Base-by-base conservation (phyloP, 1,140 invertebrate species). In the Trachelipus rathkii region DNA sequence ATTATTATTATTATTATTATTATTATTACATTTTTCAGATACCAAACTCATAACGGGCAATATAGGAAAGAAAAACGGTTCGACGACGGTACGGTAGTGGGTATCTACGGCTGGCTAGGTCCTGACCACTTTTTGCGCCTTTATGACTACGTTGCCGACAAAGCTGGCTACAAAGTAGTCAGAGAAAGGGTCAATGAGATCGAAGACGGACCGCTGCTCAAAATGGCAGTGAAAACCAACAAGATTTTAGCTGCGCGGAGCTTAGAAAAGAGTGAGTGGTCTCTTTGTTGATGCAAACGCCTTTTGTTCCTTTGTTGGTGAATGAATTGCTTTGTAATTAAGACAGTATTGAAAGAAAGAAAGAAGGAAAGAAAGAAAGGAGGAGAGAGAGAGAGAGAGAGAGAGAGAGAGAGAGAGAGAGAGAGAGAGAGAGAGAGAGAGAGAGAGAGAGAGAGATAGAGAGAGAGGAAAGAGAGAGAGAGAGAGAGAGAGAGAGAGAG, bases 61-160 rank as follows among this genome's bases (percentile, higher is more conserved):
- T 95, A 93, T 83, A 87, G 93, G 15, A 94, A 94, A 85, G 93
- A 95, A 83, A 92, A 93, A 84, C 87, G 93, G 72, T 86, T 95
- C 0, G 81, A 84, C 9, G 74, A 79, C 60, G 79, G 78, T 10
- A 74, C 77, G 9, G 79, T 80, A 50, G 46, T 81, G 23, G 81
- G 81, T 8, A 81, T 81, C 15, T 84, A 83, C 79, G 91, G 91
- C 7, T 93, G 93, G 93, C 90, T 95, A 21, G 93, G 94, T 82
- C 91, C 92, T 7, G 88, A 92, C 72, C 93, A 93, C 4, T 91
- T 89, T 82, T 85, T 95, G 53, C 87, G 93, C 4, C 89, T 94
- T 45, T 90, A 92, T 83, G 93, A 95, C 82, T 95, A 95, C 83
- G 91, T 95, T 74, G 93, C 93, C 15, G 93, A 95, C 84, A 87